phyloP scores from a whole-genome alignment of 2,113 vertebrate species.

The Caranx melampygus region DNA sequence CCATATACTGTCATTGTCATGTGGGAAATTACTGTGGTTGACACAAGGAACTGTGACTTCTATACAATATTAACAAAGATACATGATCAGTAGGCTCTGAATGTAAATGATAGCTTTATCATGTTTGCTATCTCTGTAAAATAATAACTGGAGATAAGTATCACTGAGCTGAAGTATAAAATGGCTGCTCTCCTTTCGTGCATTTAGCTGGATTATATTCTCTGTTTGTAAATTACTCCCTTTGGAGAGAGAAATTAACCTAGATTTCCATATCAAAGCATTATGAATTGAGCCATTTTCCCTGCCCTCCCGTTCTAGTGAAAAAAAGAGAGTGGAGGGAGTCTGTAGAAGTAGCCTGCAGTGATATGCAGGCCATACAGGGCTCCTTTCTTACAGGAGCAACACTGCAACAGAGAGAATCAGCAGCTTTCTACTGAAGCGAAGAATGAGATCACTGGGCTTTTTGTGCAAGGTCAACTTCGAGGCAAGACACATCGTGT shows the following conservation, averaged over 20 bases:
- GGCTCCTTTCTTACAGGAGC: slow-evolving; percentile 80
- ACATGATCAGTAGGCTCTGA: slow-evolving; percentile 37
- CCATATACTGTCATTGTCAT: slow-evolving; percentile 62
- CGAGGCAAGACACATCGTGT: slow-evolving; percentile 73
- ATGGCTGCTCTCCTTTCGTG: slow-evolving; percentile 55
- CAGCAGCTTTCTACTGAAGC: slow-evolving; percentile 83
- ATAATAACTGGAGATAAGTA: slow-evolving; percentile 39
- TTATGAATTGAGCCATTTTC: slow-evolving; percentile 88
- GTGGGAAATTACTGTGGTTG: slow-evolving; percentile 51
- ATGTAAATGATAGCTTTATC: slow-evolving; percentile 50
- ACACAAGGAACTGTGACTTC: slow-evolving; percentile 45
- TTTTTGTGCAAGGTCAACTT: slow-evolving; percentile 84
- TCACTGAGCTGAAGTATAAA: slow-evolving; percentile 37
- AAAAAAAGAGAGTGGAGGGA: slow-evolving; percentile 72
- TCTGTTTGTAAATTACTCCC: slow-evolving; percentile 88
- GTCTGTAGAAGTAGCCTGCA: slow-evolving; percentile 80
- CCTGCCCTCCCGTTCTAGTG: slow-evolving; percentile 73
- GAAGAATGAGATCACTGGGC: slow-evolving; percentile 84
- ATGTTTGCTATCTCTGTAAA: slow-evolving; percentile 46
- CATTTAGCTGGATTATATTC: slow-evolving; percentile 84
- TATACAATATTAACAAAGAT: slow-evolving; percentile 37
- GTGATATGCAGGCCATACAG: slow-evolving; percentile 78
- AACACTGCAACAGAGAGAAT: slow-evolving; percentile 80
- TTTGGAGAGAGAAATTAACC: slow-evolving; percentile 85
- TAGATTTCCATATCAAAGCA: slow-evolving; percentile 91